Percentiles rank a stretch among this genome's conserved stretches.
Evolutionary conservation across 1,140 invertebrate genomes (phyloP).

Genomic region (Heliconius hermathena): DNA sequence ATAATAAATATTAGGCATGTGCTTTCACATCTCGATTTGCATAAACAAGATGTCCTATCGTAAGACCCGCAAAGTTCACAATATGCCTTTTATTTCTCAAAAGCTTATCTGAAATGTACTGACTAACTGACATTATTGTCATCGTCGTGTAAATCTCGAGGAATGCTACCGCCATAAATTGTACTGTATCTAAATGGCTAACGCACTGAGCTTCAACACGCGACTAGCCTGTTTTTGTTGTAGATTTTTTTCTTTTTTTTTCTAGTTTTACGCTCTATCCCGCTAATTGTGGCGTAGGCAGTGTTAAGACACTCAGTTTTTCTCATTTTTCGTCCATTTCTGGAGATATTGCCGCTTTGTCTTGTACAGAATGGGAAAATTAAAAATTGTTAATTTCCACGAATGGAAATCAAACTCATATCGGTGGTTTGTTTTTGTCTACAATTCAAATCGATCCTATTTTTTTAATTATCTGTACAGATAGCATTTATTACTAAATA

Average conservation of each 20-base stretch:
- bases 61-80: constrained; percentile 6
- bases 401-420: background rate
- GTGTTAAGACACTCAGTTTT: background rate
- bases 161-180: constrained; percentile 46
- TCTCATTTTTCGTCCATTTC: background rate
- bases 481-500: too few species aligned
- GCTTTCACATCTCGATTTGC: background rate
- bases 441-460: background rate
- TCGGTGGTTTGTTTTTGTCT: background rate
- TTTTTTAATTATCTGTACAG: too few species aligned
- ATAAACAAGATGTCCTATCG: constrained; percentile 9
- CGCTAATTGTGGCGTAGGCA: background rate
- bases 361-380: background rate
- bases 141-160: constrained; percentile 42
- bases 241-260: background rate
- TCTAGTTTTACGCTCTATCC: background rate
- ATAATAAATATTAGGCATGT: background rate
- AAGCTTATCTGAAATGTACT: constrained; percentile 30
- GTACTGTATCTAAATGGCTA: constrained; percentile 47
- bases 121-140: constrained; percentile 44
- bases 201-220: constrained; percentile 5
- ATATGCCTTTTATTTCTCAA: constrained; percentile 6
- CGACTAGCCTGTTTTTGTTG: background rate
- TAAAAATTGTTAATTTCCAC: background rate
- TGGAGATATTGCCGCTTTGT: background rate